Evolutionary conservation across 2,888 invertebrate species (phyloP).

Genomic region (Calameuta pallipes): DNA sequence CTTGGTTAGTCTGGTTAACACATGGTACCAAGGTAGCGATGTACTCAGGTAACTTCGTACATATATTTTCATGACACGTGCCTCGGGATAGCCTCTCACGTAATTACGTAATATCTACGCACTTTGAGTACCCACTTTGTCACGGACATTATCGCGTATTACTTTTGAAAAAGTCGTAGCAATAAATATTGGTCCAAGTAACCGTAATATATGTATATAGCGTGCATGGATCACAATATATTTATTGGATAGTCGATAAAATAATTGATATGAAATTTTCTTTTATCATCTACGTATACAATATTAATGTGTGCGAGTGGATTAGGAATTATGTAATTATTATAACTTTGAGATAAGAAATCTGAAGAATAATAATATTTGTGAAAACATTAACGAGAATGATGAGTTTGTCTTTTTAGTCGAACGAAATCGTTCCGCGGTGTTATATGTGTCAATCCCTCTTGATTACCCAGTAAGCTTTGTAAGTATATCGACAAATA

Average conservation of each 20-base stretch:
- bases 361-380: background rate
- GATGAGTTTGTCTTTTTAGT: background rate
- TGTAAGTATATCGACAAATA: background rate
- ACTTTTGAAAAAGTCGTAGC: background rate
- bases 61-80: slow-evolving; percentile 42
- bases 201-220: background rate
- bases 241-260: background rate
- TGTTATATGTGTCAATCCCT: background rate
- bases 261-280: background rate
- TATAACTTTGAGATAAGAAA: background rate
- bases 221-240: background rate
- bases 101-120: background rate
- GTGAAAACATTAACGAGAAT: background rate
- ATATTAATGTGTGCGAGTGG: background rate
- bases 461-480: background rate
- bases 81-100: slow-evolving; percentile 11
- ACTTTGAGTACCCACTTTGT: background rate
- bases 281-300: background rate
- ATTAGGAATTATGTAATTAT: background rate
- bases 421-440: background rate
- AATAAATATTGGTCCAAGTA: background rate
- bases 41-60: background rate
- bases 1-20: slow-evolving; percentile 64
- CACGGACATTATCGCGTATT: background rate
- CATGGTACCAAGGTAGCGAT: slow-evolving; percentile 52